Evolutionary conservation across 2,888 invertebrate species (phyloP).

Genomic region (Nemurella pictetii): DNA sequence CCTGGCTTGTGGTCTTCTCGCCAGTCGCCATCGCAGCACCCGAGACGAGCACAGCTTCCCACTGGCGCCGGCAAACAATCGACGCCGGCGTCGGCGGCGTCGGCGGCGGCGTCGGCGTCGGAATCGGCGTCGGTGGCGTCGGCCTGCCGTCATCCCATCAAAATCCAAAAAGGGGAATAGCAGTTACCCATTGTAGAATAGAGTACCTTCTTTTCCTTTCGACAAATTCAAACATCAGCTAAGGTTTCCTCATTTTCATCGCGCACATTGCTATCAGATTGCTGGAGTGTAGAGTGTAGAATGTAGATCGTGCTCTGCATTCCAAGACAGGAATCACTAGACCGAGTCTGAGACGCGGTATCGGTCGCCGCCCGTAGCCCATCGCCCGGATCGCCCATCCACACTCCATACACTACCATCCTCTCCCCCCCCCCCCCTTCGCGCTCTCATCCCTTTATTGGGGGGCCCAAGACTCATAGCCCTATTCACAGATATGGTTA

Average conservation of each 20-base stretch:
- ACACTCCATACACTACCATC: too few species aligned
- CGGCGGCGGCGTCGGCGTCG: too few species aligned
- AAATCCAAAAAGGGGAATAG: constrained; percentile 31
- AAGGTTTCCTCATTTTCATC: constrained; percentile 25
- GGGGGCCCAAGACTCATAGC: neutral
- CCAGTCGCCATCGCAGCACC: neutral
- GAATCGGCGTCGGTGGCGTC: too few species aligned
- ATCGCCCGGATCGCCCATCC: neutral
- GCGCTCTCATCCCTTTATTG: neutral
- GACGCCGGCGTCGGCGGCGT: too few species aligned
- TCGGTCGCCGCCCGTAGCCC: constrained; percentile 9
- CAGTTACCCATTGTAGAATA: constrained; percentile 32
- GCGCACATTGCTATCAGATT: constrained; percentile 16
- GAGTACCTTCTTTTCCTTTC: constrained; percentile 32
- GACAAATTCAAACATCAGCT: constrained; percentile 34
- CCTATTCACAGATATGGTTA: constrained; percentile 32
- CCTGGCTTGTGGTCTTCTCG: too few species aligned
- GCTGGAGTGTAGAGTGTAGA: constrained; percentile 14
- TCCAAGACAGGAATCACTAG: constrained; percentile 34
- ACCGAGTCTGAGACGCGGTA: too few species aligned
- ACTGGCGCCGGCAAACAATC: constrained; percentile 26
- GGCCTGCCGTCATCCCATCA: constrained; percentile 6
- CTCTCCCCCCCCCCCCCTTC: constrained; percentile 4
- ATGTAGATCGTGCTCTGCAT: constrained; percentile 32
- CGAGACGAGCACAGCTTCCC: neutral